phyloP scores from a whole-genome alignment of 2,888 invertebrate species.

The Tortrix viridana region DNA sequence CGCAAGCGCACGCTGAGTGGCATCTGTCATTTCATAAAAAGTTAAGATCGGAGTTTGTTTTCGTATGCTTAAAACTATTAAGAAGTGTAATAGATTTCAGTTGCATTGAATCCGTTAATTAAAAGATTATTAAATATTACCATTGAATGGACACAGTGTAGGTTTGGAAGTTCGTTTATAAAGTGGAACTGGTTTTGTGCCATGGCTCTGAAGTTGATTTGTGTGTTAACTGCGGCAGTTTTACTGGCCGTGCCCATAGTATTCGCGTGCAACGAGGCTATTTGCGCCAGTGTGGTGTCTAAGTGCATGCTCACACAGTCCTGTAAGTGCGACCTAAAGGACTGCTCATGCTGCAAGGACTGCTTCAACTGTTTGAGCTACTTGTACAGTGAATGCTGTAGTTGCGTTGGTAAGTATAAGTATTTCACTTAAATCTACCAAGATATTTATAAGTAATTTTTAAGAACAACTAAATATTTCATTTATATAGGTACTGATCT shows the following conservation, averaged over 20 bases:
- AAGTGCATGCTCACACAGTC: slow-evolving; percentile 98
- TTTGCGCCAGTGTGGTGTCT: slow-evolving; percentile 97
- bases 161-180: slow-evolving; percentile 45
- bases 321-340: slow-evolving; percentile 96
- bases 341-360: slow-evolving; percentile 97
- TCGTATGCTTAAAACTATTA: not conserved
- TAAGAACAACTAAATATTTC: too few relatives aligned
- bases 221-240: slow-evolving; percentile 55
- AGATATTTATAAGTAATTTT: too few relatives aligned
- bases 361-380: slow-evolving; percentile 95
- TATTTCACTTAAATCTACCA: too few relatives aligned
- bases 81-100: slow-evolving; percentile 1
- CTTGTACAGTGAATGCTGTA: slow-evolving; percentile 97
- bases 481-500: too few relatives aligned
- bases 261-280: slow-evolving; percentile 93
- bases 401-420: slow-evolving; percentile 95
- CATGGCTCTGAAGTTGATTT: slow-evolving; percentile 70
- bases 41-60: slow-evolving; percentile 20
- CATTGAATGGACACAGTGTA: not conserved
- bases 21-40: slow-evolving; percentile 13
- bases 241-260: slow-evolving; percentile 68
- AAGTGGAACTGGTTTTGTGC: slow-evolving; percentile 49
- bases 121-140: too few relatives aligned
- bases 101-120: too few relatives aligned
- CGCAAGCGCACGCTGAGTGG: slow-evolving; percentile 27